phyloP scores from a whole-genome alignment of 92 coral and sea anemone species.

The Palythoa grandis region DNA sequence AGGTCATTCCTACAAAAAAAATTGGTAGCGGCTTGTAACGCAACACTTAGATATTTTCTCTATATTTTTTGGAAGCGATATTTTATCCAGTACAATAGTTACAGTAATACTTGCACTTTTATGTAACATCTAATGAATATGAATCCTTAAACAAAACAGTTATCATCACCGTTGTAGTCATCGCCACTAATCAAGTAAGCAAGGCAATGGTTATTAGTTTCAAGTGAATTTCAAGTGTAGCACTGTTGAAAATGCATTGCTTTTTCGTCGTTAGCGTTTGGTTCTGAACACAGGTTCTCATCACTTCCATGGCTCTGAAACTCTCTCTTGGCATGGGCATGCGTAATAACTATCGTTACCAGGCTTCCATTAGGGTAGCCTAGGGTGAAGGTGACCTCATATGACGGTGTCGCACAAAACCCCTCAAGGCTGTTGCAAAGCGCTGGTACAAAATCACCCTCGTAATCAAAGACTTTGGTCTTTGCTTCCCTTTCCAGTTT shows the following conservation, averaged over 20 bases:
- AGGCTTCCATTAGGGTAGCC: constrained; percentile 63
- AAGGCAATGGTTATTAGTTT: not conserved
- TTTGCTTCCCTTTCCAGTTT: constrained; percentile 70
- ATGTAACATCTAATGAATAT: no score
- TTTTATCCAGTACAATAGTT: no score
- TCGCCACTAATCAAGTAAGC: not conserved
- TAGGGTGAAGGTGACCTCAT: constrained; percentile 67
- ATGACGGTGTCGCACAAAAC: constrained; percentile 53
- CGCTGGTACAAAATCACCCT: constrained; percentile 51
- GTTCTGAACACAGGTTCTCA: constrained; percentile 64
- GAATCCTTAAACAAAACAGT: no score
- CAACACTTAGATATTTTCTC: no score
- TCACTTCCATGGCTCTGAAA: constrained; percentile 42
- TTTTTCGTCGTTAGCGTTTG: constrained; percentile 55
- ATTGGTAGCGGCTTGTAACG: no score
- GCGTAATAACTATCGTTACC: constrained; percentile 72
- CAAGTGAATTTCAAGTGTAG: not conserved
- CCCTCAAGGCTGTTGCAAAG: constrained; percentile 55
- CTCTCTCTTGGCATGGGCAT: constrained; percentile 58
- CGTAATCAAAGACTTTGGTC: constrained; percentile 80
- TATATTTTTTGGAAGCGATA: no score
- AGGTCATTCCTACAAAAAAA: no score
- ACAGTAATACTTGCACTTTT: no score
- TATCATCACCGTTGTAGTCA: no score
- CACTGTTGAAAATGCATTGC: constrained; percentile 34